Evolutionary conservation across 2,888 invertebrate genomes (phyloP), one percentile per base, ranked within the genome.

Genomic region (Ypsolopha sequella): DNA sequence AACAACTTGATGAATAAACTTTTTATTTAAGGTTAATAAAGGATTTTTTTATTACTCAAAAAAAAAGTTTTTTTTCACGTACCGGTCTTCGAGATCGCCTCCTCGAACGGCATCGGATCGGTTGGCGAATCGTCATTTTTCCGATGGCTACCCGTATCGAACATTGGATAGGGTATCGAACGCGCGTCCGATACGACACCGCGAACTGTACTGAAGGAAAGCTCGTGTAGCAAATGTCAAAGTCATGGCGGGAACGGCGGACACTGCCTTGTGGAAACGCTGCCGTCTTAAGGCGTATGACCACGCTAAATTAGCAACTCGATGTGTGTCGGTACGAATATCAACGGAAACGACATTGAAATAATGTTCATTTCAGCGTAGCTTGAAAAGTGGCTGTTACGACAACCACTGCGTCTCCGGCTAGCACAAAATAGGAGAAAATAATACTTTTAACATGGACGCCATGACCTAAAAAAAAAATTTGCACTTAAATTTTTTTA

Each of bases 41-140:
- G 10, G n/a, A n/a, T 39, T 39, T 39, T 39, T 39, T 39, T 9
- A 10, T 39, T 2, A 39, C 10, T 7, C 39, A 46, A 7, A 46
- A 7, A 34, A 46, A 41, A 9, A 33, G 24, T 13, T 4, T 45
- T 46, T 0, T 39, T 39, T 39, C 48, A 51, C 51, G 53, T 69
- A 81, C 81, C 81, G 54, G 81, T 78, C 56, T 65, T 72, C 35
- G 78, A 71, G 51, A 81, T 62, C 0, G 80, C 77, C 46, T 78
- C 80, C 47, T 80, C 80, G 52, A 81, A 80, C 1, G 75, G 64
- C 10, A 39, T 34, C 36, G 36, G 45, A 24, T 45, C 34, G 7
- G 67, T 66, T 0, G 14, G 64, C 14, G 46, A 7, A 14, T 55
- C 52, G 36, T 43, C 33, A 50, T 52, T 51, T 8, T 52, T 52